A percentile compares a stretch with the other conserved stretches of the same genome.
These are phyloP conservation scores for Hipposideros armiger DNA, from an alignment of 2,113 vertebrate genomes.

Conservation along the genomic window DNA sequence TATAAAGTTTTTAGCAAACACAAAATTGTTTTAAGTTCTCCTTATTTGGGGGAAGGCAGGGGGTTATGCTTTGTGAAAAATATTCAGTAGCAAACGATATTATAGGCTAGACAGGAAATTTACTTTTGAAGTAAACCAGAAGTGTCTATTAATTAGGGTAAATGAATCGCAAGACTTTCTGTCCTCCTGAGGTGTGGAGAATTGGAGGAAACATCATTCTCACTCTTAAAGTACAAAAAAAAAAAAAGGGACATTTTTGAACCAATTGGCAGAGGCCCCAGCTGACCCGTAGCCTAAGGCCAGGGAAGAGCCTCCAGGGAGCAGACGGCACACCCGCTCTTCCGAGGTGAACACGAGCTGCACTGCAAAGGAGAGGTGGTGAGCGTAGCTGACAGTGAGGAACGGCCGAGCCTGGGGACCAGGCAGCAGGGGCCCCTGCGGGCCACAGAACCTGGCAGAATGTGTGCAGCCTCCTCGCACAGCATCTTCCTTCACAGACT, in stretches of 20 bases:
- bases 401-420: background rate
- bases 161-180: conserved; percentile 2
- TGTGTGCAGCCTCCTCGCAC: background rate
- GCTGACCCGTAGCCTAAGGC: background rate
- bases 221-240: background rate
- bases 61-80: background rate
- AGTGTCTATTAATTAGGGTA: background rate
- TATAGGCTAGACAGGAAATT: background rate
- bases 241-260: background rate
- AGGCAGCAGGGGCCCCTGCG: background rate
- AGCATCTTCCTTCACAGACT: too few relatives aligned
- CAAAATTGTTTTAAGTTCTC: conserved; percentile 23
- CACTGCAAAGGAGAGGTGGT: background rate
- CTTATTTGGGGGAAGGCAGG: background rate
- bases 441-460: background rate
- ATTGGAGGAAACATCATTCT: background rate
- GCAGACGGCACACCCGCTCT: background rate
- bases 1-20: background rate
- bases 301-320: background rate
- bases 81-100: conserved; percentile 45
- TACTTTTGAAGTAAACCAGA: background rate
- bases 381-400: background rate
- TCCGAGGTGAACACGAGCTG: background rate
- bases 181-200: background rate
- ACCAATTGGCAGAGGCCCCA: background rate